Base-by-base conservation (phyloP, 2,888 invertebrate genomes). In the Actias luna region DNA sequence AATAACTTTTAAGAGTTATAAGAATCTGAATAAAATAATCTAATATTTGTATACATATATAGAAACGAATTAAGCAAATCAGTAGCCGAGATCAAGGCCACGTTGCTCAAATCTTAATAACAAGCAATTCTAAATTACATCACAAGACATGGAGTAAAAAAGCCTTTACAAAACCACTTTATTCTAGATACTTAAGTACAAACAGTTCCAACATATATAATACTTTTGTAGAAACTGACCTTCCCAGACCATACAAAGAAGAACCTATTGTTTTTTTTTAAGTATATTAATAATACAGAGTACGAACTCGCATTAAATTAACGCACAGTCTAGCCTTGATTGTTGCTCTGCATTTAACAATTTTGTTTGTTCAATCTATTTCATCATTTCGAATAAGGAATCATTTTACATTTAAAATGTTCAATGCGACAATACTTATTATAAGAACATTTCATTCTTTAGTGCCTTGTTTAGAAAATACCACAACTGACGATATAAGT, bases 251-350 rank as follows among this genome's bases (percentile, higher is more conserved):
- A 59, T 42, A 42, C 27, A 42, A 42, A 42, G 27, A 16, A 29
- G 27, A 29, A 12, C 16, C 36, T 25, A 59, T 59, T 42, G 59
- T 59, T 42, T 10, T 29, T 5, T 29, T 14, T 27, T 55, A 5
- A 5, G n/a, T 27, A 25, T 36, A 27, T 29, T 59, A 55, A 29
- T 42, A 59, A 59, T 59, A 27, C 42, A 39, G 18, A 16, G 25
- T 16, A 39, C 27, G 59, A 59, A 39, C 59, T 29, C 42, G 16
- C 29, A 27, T 22, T 59, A 18, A 59, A 59, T 59, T 42, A 42
- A 29, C 29, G 55, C 55, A 25, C 59, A 22, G 14, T 59, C 46
- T 12, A 59, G 29, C 59, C 59, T 59, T 59, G 59, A 42, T 29
- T 42, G 29, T 42, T 27, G 36, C 18, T 55, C 27, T 16, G 16